Conservation (phyloP, 2,113 vertebrate species). For the Shinisaurus crocodilurus region DNA sequence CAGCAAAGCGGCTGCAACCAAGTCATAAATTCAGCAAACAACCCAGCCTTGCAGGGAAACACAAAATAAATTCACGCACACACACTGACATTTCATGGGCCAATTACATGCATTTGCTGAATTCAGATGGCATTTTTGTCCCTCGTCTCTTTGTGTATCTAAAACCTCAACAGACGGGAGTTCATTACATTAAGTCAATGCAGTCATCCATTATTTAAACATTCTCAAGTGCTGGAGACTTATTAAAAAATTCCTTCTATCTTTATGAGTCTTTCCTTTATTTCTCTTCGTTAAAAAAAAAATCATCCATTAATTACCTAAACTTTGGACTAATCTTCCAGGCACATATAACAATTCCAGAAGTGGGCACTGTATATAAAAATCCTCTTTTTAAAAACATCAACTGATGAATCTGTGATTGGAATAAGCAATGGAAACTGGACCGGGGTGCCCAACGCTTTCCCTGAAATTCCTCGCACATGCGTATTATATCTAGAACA, state of each 20-base stretch:
- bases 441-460: too few relatives aligned
- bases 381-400: neutral
- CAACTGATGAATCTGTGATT: neutral
- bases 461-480: too few relatives aligned
- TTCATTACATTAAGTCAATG: conserved; percentile 56
- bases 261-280: conserved; percentile 18
- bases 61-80: conserved; percentile 49
- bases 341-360: neutral
- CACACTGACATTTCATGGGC: conserved; percentile 45
- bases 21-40: neutral
- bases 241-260: conserved; percentile 56
- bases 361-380: neutral
- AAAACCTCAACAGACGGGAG: conserved; percentile 53
- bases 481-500: too few relatives aligned
- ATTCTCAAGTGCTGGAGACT: conserved; percentile 61
- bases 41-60: too few relatives aligned
- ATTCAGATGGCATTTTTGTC: conserved; percentile 55
- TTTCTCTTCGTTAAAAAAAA: conserved; percentile 15
- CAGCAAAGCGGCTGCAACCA: neutral
- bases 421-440: too few relatives aligned
- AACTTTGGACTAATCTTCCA: conserved; percentile 13
- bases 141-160: conserved; percentile 61
- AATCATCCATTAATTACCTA: conserved; percentile 2
- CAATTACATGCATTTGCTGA: conserved; percentile 56
- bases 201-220: conserved; percentile 62